phyloP scores from a whole-genome alignment of 2,888 invertebrate genomes.

The Drosophila mimica region DNA sequence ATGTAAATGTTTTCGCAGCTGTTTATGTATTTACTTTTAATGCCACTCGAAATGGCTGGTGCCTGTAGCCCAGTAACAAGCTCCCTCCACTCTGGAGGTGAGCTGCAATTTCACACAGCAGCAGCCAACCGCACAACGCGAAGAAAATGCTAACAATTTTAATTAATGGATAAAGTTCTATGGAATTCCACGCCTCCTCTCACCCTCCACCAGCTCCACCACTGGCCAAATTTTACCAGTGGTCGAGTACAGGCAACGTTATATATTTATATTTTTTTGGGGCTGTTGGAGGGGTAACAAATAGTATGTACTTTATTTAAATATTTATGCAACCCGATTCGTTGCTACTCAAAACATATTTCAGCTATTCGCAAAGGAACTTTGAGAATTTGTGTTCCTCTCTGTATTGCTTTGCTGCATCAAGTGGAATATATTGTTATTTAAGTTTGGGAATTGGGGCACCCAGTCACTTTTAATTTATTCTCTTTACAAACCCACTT shows the following conservation, averaged over 20 bases:
- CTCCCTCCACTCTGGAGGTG: constrained; percentile 4
- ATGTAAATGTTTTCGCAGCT: constrained; percentile 74
- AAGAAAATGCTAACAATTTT: constrained; percentile 80
- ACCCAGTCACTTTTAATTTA: too few relatives aligned
- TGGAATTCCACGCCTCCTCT: constrained; percentile 55
- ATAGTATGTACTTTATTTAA: constrained; percentile 52
- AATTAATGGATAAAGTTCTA: constrained; percentile 84
- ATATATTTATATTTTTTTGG: not conserved
- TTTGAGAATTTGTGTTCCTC: not conserved
- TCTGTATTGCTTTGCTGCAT: not conserved
- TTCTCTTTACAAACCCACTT: not conserved
- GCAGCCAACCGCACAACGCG: constrained; percentile 68
- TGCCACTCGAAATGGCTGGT: constrained; percentile 58
- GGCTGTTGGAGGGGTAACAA: constrained; percentile 22
- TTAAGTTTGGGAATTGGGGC: not conserved
- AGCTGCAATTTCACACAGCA: constrained; percentile 39
- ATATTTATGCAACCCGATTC: constrained; percentile 55
- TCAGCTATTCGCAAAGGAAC: constrained; percentile 9
- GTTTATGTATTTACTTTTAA: constrained; percentile 79
- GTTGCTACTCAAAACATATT: constrained; percentile 35
- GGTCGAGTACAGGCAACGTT: constrained; percentile 13
- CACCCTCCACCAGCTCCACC: not conserved
- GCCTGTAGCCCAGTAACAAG: constrained; percentile 13
- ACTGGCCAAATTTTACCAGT: constrained; percentile 6
- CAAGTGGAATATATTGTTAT: not conserved